phyloP scores from a whole-genome alignment of 2,113 vertebrate genomes.

The Ciconia boyciana region DNA sequence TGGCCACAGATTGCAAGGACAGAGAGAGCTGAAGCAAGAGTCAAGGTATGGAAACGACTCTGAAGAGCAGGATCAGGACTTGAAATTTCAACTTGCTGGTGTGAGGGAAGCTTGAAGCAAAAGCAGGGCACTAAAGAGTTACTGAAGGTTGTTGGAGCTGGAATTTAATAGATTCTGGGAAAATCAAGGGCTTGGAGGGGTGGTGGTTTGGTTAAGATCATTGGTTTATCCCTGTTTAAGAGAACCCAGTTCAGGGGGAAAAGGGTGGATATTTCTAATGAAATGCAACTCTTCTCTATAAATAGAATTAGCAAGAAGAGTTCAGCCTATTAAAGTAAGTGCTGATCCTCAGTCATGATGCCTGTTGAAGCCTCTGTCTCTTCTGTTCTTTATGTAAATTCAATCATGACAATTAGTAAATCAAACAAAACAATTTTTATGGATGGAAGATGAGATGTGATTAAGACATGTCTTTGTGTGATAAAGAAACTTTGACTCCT shows the following conservation, averaged over 20 bases:
- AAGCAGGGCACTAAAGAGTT: neutral
- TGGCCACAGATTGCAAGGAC: neutral
- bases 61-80: neutral
- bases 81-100: neutral
- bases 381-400: neutral
- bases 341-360: neutral
- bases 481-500: neutral
- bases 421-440: neutral
- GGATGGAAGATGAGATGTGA: neutral
- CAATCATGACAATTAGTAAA: neutral
- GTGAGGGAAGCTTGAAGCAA: neutral
- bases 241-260: neutral
- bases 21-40: neutral
- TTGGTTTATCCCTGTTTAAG: neutral
- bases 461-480: neutral
- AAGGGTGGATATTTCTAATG: neutral
- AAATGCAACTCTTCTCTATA: neutral
- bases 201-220: neutral
- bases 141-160: neutral
- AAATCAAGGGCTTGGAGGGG: neutral
- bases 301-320: neutral
- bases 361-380: neutral
- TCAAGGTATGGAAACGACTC: neutral
- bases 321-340: neutral
- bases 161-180: neutral